Evolutionary conservation across 1,140 invertebrate species (phyloP).

Genomic region (Ridgeia piscesae): DNA sequence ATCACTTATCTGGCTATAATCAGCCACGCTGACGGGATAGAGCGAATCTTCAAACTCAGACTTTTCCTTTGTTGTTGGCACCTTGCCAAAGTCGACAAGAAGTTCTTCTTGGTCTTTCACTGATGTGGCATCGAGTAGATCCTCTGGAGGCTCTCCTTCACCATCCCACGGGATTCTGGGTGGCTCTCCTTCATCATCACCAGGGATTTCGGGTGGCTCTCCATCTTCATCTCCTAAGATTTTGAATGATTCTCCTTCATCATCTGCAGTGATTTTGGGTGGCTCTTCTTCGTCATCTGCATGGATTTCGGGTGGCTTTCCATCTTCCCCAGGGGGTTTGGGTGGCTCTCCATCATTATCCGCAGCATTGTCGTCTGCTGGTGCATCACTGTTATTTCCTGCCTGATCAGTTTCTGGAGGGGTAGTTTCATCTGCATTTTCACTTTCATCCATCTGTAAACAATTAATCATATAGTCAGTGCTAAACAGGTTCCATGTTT

Average conservation of each 20-base stretch:
- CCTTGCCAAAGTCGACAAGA: constrained; percentile 39
- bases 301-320: neutral
- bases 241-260: neutral
- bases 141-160: neutral
- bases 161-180: too few relatives aligned
- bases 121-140: constrained; percentile 15
- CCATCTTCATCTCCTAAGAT: neutral
- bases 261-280: neutral
- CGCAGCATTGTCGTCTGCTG: too few relatives aligned
- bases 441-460: neutral
- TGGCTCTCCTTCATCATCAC: neutral
- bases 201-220: too few relatives aligned
- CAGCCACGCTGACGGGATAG: constrained; percentile 2
- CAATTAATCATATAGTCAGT: too few relatives aligned
- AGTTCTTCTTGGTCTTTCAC: constrained; percentile 36
- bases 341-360: neutral
- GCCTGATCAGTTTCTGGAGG: neutral
- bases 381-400: neutral
- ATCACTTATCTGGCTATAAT: neutral
- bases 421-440: neutral
- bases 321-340: neutral
- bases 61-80: neutral
- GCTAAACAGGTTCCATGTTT: too few relatives aligned
- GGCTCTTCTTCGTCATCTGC: neutral
- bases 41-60: neutral